Base-by-base conservation (phyloP, 2,113 vertebrate species). In the Alaudala cheleensis region DNA sequence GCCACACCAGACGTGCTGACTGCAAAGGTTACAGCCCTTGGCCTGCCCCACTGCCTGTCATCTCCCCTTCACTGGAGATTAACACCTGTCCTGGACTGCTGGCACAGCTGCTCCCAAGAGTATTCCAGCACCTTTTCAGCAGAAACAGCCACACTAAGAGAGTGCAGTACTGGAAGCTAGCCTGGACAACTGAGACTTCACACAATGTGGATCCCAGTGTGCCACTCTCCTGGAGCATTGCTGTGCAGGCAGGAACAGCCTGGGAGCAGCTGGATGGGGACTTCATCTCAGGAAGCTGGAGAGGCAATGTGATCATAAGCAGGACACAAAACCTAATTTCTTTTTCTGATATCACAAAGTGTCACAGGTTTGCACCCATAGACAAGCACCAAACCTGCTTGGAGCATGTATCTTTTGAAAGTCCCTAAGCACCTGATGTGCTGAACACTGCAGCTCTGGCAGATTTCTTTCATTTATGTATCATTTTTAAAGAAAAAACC, bases 21-120 rank as follows among this genome's bases (percentile, higher is more conserved):
- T 45, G 54, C 51, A 74, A 62, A 76, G 69, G 31, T 44, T 60
- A 51, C 8, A 22, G 65, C 45, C 50, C 37, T 40, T 22, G 64
- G 28, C 56, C 66, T 80, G 62, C 13, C 76, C 64, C 5, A 0
- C 44, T 79, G 24, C 60, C 60, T 86, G 78, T 90, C 87, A 90
- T 67, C 93, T 93, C 74, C 66, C 53, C 12, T 6, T 82, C 84
- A 57, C 51, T 61, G 74, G 73, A 76, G 85, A 88, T 94, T 80
- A 90, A 64, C 12, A 3, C 70, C 57, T 51, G 57, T 40, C 62
- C 66, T 34, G 45, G 19, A 10, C 45, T 34, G 49, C 67, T 45
- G n/a, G 78, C 2, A 2, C 6, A 11, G 53, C 44, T 10, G 0
- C 13, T 93, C 73, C 84, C 88, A 37, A 14, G 47, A n/a, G 53